Conservation (phyloP, 2,888 invertebrate genomes). For the Temnothorax unifasciatus region DNA sequence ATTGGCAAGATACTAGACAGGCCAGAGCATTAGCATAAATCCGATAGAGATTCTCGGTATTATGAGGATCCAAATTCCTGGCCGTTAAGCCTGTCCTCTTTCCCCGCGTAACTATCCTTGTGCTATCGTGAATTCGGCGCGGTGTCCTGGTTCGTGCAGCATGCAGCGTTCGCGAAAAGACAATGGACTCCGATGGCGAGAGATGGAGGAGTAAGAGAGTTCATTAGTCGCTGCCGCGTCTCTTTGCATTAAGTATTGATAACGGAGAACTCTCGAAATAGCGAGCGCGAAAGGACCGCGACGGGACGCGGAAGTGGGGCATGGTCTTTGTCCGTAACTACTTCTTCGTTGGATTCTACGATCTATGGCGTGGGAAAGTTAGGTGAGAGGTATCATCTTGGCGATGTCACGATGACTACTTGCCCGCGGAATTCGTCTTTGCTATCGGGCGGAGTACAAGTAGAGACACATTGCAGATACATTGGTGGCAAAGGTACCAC, state of each 20-base stretch:
- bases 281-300: conserved; percentile 15
- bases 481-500: conserved; percentile 61
- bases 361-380: conserved; percentile 42
- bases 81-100: conserved; percentile 60
- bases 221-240: conserved; percentile 62
- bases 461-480: conserved; percentile 52
- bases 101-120: conserved; percentile 30
- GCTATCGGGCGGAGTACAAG: conserved; percentile 19
- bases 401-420: conserved; percentile 44
- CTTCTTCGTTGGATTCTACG: conserved; percentile 44
- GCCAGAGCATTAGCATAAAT: conserved; percentile 78
- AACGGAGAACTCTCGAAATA: conserved; percentile 51
- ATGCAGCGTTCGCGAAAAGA: conserved; percentile 49
- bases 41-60: conserved; percentile 72
- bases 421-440: conserved; percentile 51
- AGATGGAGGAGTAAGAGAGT: conserved; percentile 51
- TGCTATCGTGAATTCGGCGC: conserved; percentile 56
- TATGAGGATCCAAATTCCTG: conserved; percentile 75
- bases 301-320: neutral
- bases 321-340: conserved; percentile 50
- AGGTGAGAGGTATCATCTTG: conserved; percentile 49
- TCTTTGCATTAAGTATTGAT: conserved; percentile 58
- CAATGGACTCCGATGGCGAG: conserved; percentile 50
- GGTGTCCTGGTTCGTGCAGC: conserved; percentile 50
- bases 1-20: conserved; percentile 68